phyloP scores from a whole-genome alignment of 1,140 invertebrate genomes.

The Drosophila prosaltans region DNA sequence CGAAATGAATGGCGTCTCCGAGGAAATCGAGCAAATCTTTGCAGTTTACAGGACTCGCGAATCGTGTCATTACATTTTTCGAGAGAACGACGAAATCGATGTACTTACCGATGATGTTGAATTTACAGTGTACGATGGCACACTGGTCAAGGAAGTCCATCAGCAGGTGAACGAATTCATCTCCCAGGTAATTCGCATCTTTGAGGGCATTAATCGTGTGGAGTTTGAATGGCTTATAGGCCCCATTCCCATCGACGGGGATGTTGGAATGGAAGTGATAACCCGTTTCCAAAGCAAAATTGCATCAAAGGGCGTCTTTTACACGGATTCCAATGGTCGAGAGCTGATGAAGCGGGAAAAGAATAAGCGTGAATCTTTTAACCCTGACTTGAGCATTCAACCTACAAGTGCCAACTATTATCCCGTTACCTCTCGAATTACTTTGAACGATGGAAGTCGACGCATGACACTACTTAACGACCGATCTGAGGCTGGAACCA shows the following conservation, averaged over 20 bases:
- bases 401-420: conserved; percentile 95
- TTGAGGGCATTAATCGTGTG: conserved; percentile 86
- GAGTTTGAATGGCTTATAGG: conserved; percentile 97
- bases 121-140: conserved; percentile 85
- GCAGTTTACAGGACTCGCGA: conserved; percentile 89
- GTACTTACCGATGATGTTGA: conserved; percentile 83
- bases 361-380: conserved; percentile 91
- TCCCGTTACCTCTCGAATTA: conserved; percentile 94
- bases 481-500: conserved; percentile 93
- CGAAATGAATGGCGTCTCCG: conserved; percentile 82
- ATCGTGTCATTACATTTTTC: conserved; percentile 94
- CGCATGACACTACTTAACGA: conserved; percentile 91
- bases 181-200: conserved; percentile 91
- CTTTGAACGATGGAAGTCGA: conserved; percentile 84
- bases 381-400: conserved; percentile 86
- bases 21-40: conserved; percentile 86
- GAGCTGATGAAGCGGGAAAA: conserved; percentile 91
- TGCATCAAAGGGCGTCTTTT: conserved; percentile 88
- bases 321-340: conserved; percentile 97
- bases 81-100: conserved; percentile 85
- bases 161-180: conserved; percentile 90
- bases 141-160: conserved; percentile 92
- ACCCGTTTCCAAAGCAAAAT: conserved; percentile 88
- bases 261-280: conserved; percentile 92
- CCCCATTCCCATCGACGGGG: conserved; percentile 93